Percentiles rank a stretch among this genome's conserved stretches.
Evolutionary conservation across 2,113 vertebrate species (phyloP).

Genomic region (Neotoma lepida): DNA sequence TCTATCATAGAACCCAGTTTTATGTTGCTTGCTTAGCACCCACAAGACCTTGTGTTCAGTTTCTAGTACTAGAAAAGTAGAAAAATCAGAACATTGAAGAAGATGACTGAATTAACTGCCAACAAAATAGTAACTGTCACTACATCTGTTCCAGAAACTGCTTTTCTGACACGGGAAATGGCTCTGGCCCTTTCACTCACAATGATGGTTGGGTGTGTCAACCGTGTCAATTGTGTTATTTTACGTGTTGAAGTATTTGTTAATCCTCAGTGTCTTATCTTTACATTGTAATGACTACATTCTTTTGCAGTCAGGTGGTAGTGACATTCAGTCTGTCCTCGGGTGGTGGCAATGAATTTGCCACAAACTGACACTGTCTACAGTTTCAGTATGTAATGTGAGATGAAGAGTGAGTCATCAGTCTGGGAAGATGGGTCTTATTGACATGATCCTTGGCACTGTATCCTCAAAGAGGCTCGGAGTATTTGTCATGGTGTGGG

Average conservation of each 20-base stretch:
- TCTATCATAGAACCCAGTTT: neutral
- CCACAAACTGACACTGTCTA: neutral
- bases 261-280: neutral
- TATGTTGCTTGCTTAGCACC: neutral
- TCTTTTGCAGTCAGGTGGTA: neutral
- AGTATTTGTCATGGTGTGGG: neutral
- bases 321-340: neutral
- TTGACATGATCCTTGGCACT: neutral
- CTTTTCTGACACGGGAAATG: neutral
- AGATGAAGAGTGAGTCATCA: neutral
- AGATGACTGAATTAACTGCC: neutral
- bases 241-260: neutral
- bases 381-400: neutral
- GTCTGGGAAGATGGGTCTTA: neutral
- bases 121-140: neutral
- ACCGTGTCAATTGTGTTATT: neutral
- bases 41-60: neutral
- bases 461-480: neutral
- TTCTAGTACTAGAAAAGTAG: neutral
- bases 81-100: slow-evolving; percentile 3
- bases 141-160: neutral
- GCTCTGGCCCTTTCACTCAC: neutral
- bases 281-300: neutral
- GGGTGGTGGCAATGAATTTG: neutral
- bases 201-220: neutral